phyloP scores from a whole-genome alignment of 2,888 invertebrate genomes.

The Clostera curtula region DNA sequence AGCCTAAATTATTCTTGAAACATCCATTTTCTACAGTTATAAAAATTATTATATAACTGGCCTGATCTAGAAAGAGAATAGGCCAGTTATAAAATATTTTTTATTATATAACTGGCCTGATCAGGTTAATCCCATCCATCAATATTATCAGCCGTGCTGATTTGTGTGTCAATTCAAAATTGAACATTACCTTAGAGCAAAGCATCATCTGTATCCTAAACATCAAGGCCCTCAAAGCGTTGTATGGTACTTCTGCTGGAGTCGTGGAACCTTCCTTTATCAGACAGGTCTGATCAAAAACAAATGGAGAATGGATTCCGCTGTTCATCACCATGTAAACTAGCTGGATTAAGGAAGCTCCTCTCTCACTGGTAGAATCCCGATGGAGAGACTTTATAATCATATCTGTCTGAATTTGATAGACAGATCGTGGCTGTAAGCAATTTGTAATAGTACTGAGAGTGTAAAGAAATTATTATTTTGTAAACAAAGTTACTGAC shows the following conservation, averaged over 20 bases:
- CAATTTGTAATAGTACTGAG: conserved; percentile 1
- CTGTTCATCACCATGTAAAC: conserved; percentile 48
- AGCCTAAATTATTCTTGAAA: too few relatives aligned
- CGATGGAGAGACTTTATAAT: conserved; percentile 46
- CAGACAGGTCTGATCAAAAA: conserved; percentile 33
- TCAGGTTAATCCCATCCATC: too few relatives aligned
- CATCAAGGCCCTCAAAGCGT: conserved; percentile 54
- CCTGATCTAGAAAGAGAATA: too few relatives aligned
- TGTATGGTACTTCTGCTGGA: conserved; percentile 30
- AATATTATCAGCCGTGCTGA: too few relatives aligned
- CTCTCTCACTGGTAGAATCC: conserved; percentile 44
- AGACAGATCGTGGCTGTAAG: conserved; percentile 47
- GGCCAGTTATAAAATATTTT: not conserved
- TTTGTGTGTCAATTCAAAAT: conserved; percentile 1
- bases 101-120: too few relatives aligned
- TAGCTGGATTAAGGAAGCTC: conserved; percentile 45
- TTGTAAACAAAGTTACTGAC: too few relatives aligned
- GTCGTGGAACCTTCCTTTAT: conserved; percentile 22
- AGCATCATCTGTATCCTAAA: conserved; percentile 57
- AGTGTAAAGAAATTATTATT: not conserved
- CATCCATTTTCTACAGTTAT: too few relatives aligned
- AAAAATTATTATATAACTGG: too few relatives aligned
- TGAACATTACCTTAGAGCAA: conserved; percentile 48
- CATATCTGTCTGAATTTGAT: conserved; percentile 47
- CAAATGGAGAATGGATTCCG: conserved; percentile 41